Conservation (phyloP, 2,888 invertebrate species). For the Harpalus rufipes region DNA sequence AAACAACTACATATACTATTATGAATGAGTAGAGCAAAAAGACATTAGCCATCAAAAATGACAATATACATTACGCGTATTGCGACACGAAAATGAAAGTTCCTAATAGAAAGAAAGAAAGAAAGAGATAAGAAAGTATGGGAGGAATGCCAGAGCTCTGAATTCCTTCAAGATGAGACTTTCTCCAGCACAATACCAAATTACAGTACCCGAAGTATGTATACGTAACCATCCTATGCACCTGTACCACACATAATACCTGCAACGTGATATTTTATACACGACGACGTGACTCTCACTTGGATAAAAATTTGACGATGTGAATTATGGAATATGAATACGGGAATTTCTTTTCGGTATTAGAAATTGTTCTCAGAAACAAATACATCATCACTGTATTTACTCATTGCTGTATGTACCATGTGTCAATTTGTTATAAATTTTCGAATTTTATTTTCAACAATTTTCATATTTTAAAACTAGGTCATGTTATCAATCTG, state of each 20-base stretch:
- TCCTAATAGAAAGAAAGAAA: background rate
- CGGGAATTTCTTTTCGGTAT: too few species aligned
- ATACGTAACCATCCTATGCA: background rate
- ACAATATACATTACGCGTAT: constrained; percentile 2
- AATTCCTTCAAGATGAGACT: background rate
- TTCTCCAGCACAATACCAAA: background rate
- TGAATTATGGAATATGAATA: too few species aligned
- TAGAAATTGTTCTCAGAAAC: too few species aligned
- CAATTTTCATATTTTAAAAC: too few species aligned
- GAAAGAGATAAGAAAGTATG: background rate
- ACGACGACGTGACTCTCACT: too few species aligned
- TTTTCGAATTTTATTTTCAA: too few species aligned
- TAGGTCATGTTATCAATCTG: too few species aligned
- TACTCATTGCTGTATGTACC: too few species aligned
- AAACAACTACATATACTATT: background rate
- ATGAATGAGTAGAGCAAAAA: background rate
- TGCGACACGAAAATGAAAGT: constrained; percentile 5
- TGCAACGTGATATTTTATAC: background rate
- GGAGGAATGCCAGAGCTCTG: background rate
- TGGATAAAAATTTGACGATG: too few species aligned
- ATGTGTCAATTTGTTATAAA: too few species aligned
- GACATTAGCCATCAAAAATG: constrained; percentile 1
- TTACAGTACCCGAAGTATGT: background rate
- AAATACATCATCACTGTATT: too few species aligned
- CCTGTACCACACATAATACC: background rate